Evolutionary conservation across 2,888 invertebrate species (phyloP), one percentile per base, ranked within the genome.

Genomic region (Sericinus montela): DNA sequence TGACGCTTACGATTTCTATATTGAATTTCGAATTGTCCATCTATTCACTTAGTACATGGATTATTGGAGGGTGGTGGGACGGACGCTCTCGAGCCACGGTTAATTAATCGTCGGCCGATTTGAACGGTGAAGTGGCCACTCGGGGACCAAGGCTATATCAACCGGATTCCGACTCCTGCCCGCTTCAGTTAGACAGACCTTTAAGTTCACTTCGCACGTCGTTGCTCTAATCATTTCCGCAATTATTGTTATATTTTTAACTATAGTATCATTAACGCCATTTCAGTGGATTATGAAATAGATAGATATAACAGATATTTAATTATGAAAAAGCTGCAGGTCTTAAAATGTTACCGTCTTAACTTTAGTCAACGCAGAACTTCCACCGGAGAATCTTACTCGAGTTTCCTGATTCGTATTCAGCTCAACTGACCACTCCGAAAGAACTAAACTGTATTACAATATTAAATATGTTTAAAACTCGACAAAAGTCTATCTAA

Each of bases 81-180:
- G 68, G 67, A 25, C 25, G 62, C 69, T 69, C 67, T 74, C 64
- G 60, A 63, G 65, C 63, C 66, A 57, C 65, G 72, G 63, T 77
- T 80, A 85, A 86, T 86, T 83, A 81, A 72, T 72, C 69, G 74
- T 73, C 64, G 11, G 58, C 69, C 72, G 79, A 84, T 82, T 85
- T 81, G 85, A 86, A 75, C 72, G 84, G 84, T 82, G 78, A 82
- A 86, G 85, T 86, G 82, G 81, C 77, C 79, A 80, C 80, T 84
- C 74, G 71, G 72, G 68, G 67, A 75, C 79, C 86, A 86, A 87
- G 87, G 86, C 80, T 84, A 79, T 63, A 66, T 70, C 72, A 79
- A 86, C 87, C 85, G 85, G 87, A 87, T 85, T 85, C 75, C 76
- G 72, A 80, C 72, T 80, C 78, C 80, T 76, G 75, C 72, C 72